Conservation (phyloP, 2,797 vertebrate genomes). For the Typhlichthys subterraneus region DNA sequence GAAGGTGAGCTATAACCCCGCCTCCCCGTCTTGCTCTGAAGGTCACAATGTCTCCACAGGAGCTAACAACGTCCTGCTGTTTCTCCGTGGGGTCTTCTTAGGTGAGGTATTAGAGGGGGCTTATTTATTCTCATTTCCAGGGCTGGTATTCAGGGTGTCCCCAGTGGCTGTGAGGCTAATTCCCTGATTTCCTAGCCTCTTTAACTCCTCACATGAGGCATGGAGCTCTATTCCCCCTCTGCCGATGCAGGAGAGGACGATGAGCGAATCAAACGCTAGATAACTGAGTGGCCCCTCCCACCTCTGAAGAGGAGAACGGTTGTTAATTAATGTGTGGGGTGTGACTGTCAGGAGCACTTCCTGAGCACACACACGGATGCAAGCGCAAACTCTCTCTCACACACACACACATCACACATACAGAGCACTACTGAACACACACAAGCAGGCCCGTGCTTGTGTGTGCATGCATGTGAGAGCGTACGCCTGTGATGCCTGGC, state of each 20-base stretch:
- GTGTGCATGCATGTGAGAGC: neutral
- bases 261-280: slow-evolving; percentile 18
- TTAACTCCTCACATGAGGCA: slow-evolving; percentile 89
- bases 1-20: no score
- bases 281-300: slow-evolving; percentile 39
- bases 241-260: slow-evolving; percentile 89
- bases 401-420: neutral
- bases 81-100: slow-evolving; percentile 85
- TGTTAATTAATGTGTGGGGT: slow-evolving; percentile 94
- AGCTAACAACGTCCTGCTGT: slow-evolving; percentile 69
- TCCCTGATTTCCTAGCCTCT: slow-evolving; percentile 92
- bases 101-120: slow-evolving; percentile 91
- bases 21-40: slow-evolving; percentile 65
- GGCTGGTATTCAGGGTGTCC: slow-evolving; percentile 87
- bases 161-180: slow-evolving; percentile 87
- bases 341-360: slow-evolving; percentile 82
- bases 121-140: slow-evolving; percentile 93
- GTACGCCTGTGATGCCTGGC: slow-evolving; percentile 86
- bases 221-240: slow-evolving; percentile 80
- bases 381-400: neutral
- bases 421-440: neutral
- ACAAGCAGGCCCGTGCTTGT: neutral
- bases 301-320: slow-evolving; percentile 84
- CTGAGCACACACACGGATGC: slow-evolving; percentile 40
- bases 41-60: slow-evolving; percentile 77